Conservation (phyloP, 1,140 invertebrate genomes). For the Leptinotarsa texana region DNA sequence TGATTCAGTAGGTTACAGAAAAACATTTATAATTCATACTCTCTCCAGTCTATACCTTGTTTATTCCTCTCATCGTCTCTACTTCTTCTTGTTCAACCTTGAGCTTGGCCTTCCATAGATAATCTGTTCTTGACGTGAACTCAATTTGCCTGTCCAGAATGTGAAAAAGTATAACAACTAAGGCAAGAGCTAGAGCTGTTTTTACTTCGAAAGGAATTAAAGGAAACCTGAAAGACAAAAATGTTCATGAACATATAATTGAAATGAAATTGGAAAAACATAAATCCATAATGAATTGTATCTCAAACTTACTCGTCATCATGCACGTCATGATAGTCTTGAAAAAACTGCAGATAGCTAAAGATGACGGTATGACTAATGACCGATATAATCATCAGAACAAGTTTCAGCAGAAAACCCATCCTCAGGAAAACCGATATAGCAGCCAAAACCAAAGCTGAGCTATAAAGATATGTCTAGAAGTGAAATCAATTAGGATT, state of each 20-base stretch:
- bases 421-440: conserved; percentile 84
- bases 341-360: conserved; percentile 64
- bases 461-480: conserved; percentile 80
- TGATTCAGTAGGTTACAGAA: no score
- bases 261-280: no score
- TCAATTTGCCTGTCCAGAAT: conserved; percentile 84
- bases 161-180: conserved; percentile 68
- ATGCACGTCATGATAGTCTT: conserved; percentile 61
- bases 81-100: conserved; percentile 92
- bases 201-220: conserved; percentile 69
- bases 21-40: no score
- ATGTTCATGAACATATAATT: neutral
- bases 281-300: no score
- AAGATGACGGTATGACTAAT: conserved; percentile 67
- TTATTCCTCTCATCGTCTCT: conserved; percentile 92
- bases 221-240: conserved; percentile 61
- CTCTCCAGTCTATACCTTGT: conserved; percentile 65
- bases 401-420: conserved; percentile 80
- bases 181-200: conserved; percentile 66
- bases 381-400: conserved; percentile 73
- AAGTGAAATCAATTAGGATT: conserved; percentile 41
- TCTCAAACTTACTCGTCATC: conserved; percentile 63
- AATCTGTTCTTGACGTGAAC: conserved; percentile 84
- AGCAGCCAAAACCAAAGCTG: conserved; percentile 73
- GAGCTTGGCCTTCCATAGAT: conserved; percentile 89